Base-by-base conservation (phyloP, 2,797 vertebrate species). In the Pipistrellus pygmaeus region DNA sequence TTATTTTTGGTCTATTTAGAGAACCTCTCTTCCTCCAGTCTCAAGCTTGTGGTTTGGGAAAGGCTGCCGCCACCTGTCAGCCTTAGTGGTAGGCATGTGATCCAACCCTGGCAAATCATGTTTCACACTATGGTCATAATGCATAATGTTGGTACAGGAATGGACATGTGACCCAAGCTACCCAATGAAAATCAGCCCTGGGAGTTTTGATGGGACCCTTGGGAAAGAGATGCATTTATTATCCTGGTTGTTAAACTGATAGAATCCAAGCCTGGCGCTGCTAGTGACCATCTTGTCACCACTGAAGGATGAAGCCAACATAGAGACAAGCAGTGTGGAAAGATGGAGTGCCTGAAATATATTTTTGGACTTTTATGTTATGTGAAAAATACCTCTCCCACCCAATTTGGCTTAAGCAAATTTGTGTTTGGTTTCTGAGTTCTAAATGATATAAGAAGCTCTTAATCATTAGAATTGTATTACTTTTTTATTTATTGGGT, bases 401-500 rank as follows among this genome's bases (percentile, higher is more conserved):
- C 6, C 60, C 60, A 62, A 62, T 15, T 44, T 89, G 38, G 6
- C 44, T 85, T 73, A 68, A 82, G n/a, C 20, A 64, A 62, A 46
- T 66, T 90, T 73, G 14, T 62, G 23, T 55, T 78, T 85, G 25
- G 9, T 55, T 88, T 89, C 55, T 83, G 69, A 68, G 30, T 88
- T n/a, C 41, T 69, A n/a, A 78, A 51, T 88, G 35, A 78, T 30
- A 35, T 1, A 53, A 82, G 27, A 77, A 44, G 10, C 2, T 72
- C 62, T 82, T 73, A 80, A 38, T 83, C 51, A 62, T 85, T 83
- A 72, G 18, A 64, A 68, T 72, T 91, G 15, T 51, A 91, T 75
- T n/a, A 85, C 15, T 12, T 90, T 87, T 85, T n/a, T 27, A 35
- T 93, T 77, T 91, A 77, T 91, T 75, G 62, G 8, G n/a, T 12